Conservation (phyloP, 2,113 vertebrate genomes). For the Platichthys flesus region DNA sequence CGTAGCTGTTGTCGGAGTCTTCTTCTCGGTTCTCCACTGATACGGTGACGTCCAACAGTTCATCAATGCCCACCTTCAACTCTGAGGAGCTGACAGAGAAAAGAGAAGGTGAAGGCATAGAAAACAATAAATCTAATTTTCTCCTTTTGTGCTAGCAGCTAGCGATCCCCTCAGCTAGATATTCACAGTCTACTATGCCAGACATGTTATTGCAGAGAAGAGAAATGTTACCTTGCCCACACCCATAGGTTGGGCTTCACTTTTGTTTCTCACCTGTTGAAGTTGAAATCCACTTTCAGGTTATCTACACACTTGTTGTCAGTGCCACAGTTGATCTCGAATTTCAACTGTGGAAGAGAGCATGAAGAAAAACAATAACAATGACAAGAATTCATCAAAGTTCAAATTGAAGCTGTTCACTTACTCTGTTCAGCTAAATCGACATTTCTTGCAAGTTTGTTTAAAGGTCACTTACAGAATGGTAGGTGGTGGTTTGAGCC, state of each 20-base stretch:
- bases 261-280: slow-evolving; percentile 74
- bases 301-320: slow-evolving; percentile 84
- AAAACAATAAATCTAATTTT: not conserved
- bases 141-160: not conserved
- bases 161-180: not conserved
- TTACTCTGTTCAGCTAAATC: too few relatives aligned
- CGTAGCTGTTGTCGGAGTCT: slow-evolving; percentile 82
- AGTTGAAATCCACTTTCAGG: slow-evolving; percentile 82
- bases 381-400: too few relatives aligned
- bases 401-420: too few relatives aligned
- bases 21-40: slow-evolving; percentile 83
- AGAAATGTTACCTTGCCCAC: not conserved
- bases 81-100: slow-evolving; percentile 58
- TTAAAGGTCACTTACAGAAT: slow-evolving; percentile 63
- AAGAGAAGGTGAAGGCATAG: not conserved
- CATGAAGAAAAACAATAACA: not conserved
- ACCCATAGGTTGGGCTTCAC: not conserved
- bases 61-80: slow-evolving; percentile 81
- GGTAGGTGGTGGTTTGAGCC: slow-evolving; percentile 36
- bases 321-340: slow-evolving; percentile 87
- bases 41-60: slow-evolving; percentile 79
- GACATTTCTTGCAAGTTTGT: not conserved
- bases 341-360: slow-evolving; percentile 79
- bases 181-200: not conserved
- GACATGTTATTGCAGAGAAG: not conserved